These are phyloP conservation scores for Xylocampa areola DNA, from an alignment of 2,888 invertebrate species.

Conservation along the genomic window DNA sequence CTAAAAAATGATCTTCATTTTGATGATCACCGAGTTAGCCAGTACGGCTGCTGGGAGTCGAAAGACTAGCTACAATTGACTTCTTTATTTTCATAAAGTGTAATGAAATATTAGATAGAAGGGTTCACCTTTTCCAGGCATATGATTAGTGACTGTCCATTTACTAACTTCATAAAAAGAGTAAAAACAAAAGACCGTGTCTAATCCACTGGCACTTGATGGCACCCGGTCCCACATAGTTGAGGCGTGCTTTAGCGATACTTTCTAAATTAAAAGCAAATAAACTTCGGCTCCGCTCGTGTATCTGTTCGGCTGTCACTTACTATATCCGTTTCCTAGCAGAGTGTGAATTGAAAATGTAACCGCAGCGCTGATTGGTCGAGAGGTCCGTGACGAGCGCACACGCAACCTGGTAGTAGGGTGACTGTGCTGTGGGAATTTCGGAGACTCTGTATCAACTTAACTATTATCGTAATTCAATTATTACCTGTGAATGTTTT, in stretches of 20 bases:
- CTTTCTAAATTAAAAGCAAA: constrained; percentile 53
- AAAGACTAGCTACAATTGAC: too few species aligned
- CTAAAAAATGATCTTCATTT: too few species aligned
- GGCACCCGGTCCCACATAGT: constrained; percentile 14
- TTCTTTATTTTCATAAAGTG: too few species aligned
- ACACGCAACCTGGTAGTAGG: constrained; percentile 30
- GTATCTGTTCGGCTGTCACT: constrained; percentile 49
- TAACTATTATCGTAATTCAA: too few species aligned
- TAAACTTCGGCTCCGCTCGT: constrained; percentile 40
- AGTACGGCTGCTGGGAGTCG: too few species aligned
- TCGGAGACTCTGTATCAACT: too few species aligned
- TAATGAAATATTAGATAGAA: too few species aligned
- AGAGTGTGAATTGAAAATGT: constrained; percentile 53
- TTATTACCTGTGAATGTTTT: too few species aligned
- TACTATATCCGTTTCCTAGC: constrained; percentile 47
- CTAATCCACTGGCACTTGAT: neutral
- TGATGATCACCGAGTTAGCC: too few species aligned
- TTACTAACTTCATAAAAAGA: too few species aligned
- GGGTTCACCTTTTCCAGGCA: neutral
- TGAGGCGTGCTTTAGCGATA: constrained; percentile 20
- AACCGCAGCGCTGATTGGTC: constrained; percentile 51
- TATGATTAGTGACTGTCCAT: neutral
- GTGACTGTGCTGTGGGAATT: constrained; percentile 27
- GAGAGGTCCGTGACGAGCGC: constrained; percentile 23
- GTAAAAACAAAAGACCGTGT: neutral